These are phyloP conservation scores for Hirundo rustica DNA, from an alignment of 2,797 vertebrate species.

Conservation along the genomic window DNA sequence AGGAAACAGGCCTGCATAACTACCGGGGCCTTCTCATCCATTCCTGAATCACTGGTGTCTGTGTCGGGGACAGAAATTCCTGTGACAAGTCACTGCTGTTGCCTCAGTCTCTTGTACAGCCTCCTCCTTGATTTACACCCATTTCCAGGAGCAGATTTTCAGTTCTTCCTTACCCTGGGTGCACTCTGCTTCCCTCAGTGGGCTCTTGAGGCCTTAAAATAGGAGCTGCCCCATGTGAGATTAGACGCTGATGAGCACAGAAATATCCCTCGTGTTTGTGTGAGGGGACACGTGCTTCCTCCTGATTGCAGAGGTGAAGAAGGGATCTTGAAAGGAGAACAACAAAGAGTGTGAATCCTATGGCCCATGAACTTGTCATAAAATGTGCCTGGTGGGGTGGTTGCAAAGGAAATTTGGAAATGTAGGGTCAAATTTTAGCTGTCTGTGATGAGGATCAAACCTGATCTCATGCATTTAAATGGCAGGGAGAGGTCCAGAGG, in stretches of 20 bases:
- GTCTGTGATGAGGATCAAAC: neutral
- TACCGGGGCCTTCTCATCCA: neutral
- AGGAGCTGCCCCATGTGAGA: neutral
- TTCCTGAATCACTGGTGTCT: neutral
- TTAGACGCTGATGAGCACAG: neutral
- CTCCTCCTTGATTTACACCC: neutral
- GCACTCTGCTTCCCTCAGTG: neutral
- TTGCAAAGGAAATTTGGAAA: neutral
- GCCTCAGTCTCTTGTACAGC: neutral
- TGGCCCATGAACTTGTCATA: neutral
- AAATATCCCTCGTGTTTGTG: neutral
- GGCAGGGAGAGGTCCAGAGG: neutral
- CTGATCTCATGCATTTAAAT: neutral
- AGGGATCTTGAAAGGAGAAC: neutral
- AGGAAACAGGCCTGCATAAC: neutral
- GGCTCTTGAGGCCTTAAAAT: conserved; percentile 21
- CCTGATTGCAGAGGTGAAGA: neutral
- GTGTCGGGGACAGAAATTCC: neutral
- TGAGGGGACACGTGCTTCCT: neutral
- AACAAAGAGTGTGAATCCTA: neutral
- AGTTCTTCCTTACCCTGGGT: neutral
- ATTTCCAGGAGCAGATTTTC: neutral
- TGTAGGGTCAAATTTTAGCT: neutral
- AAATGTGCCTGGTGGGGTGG: neutral
- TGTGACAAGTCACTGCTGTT: neutral